A percentile compares a stretch with the other conserved stretches of the same genome.
phyloP scores from a whole-genome alignment of 2,888 invertebrate genomes.

The Volucella bombylans region DNA sequence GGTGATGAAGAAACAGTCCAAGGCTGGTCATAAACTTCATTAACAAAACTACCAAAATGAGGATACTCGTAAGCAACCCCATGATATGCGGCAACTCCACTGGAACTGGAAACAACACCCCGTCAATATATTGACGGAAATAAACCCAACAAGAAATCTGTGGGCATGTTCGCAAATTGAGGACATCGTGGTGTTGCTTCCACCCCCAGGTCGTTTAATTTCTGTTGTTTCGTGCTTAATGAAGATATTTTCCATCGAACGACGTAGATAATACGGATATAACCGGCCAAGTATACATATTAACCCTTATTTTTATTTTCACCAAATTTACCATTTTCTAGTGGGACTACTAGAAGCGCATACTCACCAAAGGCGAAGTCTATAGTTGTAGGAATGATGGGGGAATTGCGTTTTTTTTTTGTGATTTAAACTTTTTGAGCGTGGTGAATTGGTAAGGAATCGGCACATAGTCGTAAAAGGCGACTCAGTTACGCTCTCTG shows the following conservation, averaged over 20 bases:
- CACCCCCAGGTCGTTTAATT: slow-evolving; percentile 21
- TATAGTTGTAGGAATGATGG: slow-evolving; percentile 1
- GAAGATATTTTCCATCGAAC: slow-evolving; percentile 32
- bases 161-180: slow-evolving; percentile 43
- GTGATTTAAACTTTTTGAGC: slow-evolving; percentile 20
- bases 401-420: slow-evolving; percentile 25
- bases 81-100: slow-evolving; percentile 14
- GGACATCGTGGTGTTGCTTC: slow-evolving; percentile 40
- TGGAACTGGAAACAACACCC: slow-evolving; percentile 38
- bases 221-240: slow-evolving; percentile 45
- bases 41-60: slow-evolving; percentile 65
- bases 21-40: slow-evolving; percentile 70
- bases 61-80: slow-evolving; percentile 30
- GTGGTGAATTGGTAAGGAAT: slow-evolving; percentile 48
- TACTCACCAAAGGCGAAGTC: slow-evolving; percentile 49
- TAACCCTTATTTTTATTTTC: slow-evolving; percentile 56
- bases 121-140: slow-evolving; percentile 54
- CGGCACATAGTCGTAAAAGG: slow-evolving; percentile 53
- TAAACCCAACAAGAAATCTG: slow-evolving; percentile 26
- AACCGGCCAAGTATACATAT: slow-evolving; percentile 50
- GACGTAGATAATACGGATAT: too few species aligned
- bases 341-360: slow-evolving; percentile 42
- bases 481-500: slow-evolving; percentile 60
- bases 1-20: slow-evolving; percentile 34
- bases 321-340: slow-evolving; percentile 21